phyloP scores from a whole-genome alignment of 2,888 invertebrate genomes.

The Agonopterix arenella region DNA sequence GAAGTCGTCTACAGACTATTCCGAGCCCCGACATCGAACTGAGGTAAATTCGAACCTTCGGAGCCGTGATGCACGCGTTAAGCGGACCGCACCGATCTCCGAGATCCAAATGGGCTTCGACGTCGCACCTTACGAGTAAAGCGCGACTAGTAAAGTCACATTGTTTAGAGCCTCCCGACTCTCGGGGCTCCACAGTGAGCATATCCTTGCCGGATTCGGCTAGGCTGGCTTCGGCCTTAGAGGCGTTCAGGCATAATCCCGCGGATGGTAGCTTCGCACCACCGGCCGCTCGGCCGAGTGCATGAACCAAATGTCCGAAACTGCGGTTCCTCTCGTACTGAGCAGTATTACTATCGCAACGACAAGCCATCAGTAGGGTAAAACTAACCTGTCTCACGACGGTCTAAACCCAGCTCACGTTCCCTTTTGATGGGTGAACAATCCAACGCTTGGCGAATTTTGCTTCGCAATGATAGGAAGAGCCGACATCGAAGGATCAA shows the following conservation, averaged over 20 bases:
- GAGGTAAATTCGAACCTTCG: too few relatives aligned
- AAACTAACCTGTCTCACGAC: constrained; percentile 81
- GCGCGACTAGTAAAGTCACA: constrained; percentile 48
- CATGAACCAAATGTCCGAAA: constrained; percentile 79
- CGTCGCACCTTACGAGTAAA: constrained; percentile 40
- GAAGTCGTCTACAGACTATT: too few relatives aligned
- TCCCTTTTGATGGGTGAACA: constrained; percentile 82
- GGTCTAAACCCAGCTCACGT: constrained; percentile 82
- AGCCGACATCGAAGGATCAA: constrained; percentile 86
- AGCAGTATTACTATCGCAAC: constrained; percentile 74
- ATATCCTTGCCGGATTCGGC: constrained; percentile 67
- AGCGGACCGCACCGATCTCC: background rate
- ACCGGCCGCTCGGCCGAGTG: constrained; percentile 79
- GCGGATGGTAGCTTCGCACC: constrained; percentile 79
- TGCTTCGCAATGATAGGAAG: constrained; percentile 86
- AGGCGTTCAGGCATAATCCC: constrained; percentile 75
- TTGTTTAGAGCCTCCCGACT: constrained; percentile 65
- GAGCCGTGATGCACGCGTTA: too few relatives aligned
- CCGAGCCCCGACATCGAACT: too few relatives aligned
- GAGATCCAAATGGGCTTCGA: constrained; percentile 40
- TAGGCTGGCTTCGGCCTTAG: constrained; percentile 80
- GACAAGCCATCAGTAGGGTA: constrained; percentile 75
- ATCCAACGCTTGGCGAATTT: constrained; percentile 84
- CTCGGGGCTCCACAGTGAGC: constrained; percentile 47
- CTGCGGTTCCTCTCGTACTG: constrained; percentile 77